Percentiles rank a stretch among this genome's conserved stretches.
Evolutionary conservation across 2,797 vertebrate genomes (phyloP).

Genomic region (Gallirallus australis): DNA sequence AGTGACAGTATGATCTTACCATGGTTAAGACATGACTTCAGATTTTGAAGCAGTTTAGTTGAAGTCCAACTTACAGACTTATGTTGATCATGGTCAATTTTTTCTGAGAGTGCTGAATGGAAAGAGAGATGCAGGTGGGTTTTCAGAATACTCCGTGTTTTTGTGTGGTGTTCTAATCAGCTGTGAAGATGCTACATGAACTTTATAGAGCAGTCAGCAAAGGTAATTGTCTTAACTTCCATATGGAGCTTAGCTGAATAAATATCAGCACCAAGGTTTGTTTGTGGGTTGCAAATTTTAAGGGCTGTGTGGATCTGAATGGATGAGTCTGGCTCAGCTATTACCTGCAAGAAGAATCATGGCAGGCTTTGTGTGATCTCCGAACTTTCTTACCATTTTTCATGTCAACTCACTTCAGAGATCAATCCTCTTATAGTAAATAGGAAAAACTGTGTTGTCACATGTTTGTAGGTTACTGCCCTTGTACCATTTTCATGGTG

Average conservation of each 20-base stretch:
- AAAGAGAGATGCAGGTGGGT: background rate
- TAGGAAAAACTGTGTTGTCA: background rate
- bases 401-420: background rate
- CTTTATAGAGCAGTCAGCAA: background rate
- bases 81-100: background rate
- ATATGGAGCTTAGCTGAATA: background rate
- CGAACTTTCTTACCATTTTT: background rate
- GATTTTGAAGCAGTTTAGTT: background rate
- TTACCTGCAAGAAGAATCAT: background rate
- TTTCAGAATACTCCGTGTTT: background rate
- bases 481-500: background rate
- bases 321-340: background rate
- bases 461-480: background rate
- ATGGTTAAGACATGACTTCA: background rate
- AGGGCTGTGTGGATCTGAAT: background rate
- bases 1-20: background rate
- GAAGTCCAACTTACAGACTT: background rate
- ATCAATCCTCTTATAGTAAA: background rate
- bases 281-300: background rate
- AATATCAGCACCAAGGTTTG: background rate
- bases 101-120: background rate
- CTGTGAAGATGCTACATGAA: background rate
- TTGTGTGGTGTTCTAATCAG: background rate
- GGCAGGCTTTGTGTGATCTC: background rate
- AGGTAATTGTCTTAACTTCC: background rate